Evolutionary conservation across 2,888 invertebrate genomes (phyloP), one percentile per base, ranked within the genome.

Genomic region (Spisula subtruncata): DNA sequence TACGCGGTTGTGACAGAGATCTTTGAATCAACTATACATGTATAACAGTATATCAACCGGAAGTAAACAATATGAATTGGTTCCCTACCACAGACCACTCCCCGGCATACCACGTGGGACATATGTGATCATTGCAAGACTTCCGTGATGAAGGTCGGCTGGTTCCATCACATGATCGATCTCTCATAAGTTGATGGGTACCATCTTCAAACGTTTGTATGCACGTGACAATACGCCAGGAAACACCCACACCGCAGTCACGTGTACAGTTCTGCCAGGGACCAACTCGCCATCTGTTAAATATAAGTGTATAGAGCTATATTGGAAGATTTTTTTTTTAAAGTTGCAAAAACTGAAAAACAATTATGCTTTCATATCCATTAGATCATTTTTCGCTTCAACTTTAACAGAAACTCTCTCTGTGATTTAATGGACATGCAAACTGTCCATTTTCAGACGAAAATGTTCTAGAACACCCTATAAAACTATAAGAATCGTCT

Each of bases 251-350:
- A 0, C 99, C 99, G 96, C 99, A 99, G 41, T 98, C 98, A 48
- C 98, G 98, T 93, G 98, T 98, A 97, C 99, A 99, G 20, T 98
- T 97, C 82, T 98, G 98, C 99, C 99, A 99, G 93, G 98, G 98
- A 85, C 98, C 98, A 94, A 98, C 98, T 96, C 98, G 98, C 99
- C 99, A 99, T 84, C 95, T 98, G 25, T 96, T 96, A 81, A 20
- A 48, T 93, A 88, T 54, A 89, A 18, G 2, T 25, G n/a, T 56
- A 56, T 20, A 56, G n/a, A n/a, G n/a, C n/a, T n/a, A n/a, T n/a
- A n/a, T n/a, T n/a, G n/a, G n/a, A n/a, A n/a, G n/a, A n/a, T n/a
- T n/a, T n/a, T n/a, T n/a, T n/a, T n/a, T n/a, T n/a, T n/a, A n/a
- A n/a, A n/a, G n/a, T n/a, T n/a, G n/a, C n/a, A n/a, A n/a, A n/a